Percentiles rank a stretch among this genome's conserved stretches.
Evolutionary conservation across 2,113 vertebrate species (phyloP).

Genomic region (Thymallus thymallus): DNA sequence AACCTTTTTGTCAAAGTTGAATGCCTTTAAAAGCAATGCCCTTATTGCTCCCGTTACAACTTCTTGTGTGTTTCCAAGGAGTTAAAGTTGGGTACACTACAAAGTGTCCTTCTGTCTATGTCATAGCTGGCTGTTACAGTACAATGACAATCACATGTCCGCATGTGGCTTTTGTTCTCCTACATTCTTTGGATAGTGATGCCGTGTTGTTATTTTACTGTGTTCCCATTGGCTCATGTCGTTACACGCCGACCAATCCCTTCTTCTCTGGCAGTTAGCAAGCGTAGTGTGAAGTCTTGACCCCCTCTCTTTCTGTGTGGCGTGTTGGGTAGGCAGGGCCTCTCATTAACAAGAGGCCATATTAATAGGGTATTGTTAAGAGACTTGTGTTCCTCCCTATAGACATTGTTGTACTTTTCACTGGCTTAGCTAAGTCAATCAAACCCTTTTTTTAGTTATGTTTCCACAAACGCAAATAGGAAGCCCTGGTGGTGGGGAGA

Average conservation of each 20-base stretch:
- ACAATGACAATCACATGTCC: background rate
- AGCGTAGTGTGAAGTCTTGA: background rate
- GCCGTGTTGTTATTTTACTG: background rate
- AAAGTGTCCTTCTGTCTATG: no score
- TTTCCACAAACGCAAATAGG: background rate
- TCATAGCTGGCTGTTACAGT: no score
- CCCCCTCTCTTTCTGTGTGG: background rate
- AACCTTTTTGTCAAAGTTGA: no score
- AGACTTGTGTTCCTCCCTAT: conserved; percentile 55
- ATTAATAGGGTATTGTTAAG: conserved; percentile 71
- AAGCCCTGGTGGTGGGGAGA: background rate
- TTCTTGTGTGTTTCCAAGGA: no score
- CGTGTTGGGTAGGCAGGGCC: conserved; percentile 33
- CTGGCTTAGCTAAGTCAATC: conserved; percentile 35
- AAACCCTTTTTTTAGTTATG: background rate
- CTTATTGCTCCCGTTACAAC: no score
- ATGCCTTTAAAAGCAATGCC: no score
- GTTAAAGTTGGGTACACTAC: no score
- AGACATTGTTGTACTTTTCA: conserved; percentile 47
- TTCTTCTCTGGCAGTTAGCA: background rate
- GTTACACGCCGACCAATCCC: background rate
- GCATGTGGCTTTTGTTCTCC: background rate
- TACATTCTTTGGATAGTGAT: background rate
- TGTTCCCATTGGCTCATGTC: background rate
- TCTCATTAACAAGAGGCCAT: conserved; percentile 64